Conservation (phyloP, 1,140 invertebrate species). For the Cyphomyrmex costatus region DNA sequence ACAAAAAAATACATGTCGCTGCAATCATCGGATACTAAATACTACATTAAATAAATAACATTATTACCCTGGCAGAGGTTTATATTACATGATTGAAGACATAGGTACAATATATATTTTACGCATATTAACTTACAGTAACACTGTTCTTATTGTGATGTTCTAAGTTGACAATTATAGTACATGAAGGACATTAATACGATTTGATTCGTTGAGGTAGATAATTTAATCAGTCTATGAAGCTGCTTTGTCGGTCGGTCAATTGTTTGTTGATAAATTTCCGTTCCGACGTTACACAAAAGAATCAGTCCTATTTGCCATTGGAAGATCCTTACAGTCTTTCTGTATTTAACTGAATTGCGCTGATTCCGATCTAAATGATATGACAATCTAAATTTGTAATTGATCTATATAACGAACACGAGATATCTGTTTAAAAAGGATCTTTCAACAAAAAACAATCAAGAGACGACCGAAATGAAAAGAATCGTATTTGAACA, state of each 20-base stretch:
- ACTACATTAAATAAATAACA: slow-evolving; percentile 77
- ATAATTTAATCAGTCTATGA: slow-evolving; percentile 86
- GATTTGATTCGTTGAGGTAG: slow-evolving; percentile 86
- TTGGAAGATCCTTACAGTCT: slow-evolving; percentile 56
- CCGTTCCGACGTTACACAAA: slow-evolving; percentile 59
- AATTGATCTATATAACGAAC: not conserved
- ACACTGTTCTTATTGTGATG: slow-evolving; percentile 74
- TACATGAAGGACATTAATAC: slow-evolving; percentile 82
- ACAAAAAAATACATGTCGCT: not conserved
- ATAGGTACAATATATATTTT: slow-evolving; percentile 66
- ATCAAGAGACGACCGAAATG: not conserved
- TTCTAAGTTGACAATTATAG: slow-evolving; percentile 76
- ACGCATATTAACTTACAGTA: slow-evolving; percentile 70
- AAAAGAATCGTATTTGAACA: slow-evolving; percentile 52
- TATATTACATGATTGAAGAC: slow-evolving; percentile 75
- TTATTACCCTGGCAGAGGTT: slow-evolving; percentile 64
- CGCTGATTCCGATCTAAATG: slow-evolving; percentile 8
- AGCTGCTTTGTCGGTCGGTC: slow-evolving; percentile 74
- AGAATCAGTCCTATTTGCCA: slow-evolving; percentile 42
- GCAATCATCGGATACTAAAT: slow-evolving; percentile 9
- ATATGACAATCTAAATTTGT: slow-evolving; percentile 14
- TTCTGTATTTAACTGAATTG: slow-evolving; percentile 20
- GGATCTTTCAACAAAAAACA: slow-evolving; percentile 6
- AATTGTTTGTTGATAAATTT: slow-evolving; percentile 62
- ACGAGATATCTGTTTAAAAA: not conserved